phyloP scores from a whole-genome alignment of 2,113 vertebrate species.

The Motacilla alba region DNA sequence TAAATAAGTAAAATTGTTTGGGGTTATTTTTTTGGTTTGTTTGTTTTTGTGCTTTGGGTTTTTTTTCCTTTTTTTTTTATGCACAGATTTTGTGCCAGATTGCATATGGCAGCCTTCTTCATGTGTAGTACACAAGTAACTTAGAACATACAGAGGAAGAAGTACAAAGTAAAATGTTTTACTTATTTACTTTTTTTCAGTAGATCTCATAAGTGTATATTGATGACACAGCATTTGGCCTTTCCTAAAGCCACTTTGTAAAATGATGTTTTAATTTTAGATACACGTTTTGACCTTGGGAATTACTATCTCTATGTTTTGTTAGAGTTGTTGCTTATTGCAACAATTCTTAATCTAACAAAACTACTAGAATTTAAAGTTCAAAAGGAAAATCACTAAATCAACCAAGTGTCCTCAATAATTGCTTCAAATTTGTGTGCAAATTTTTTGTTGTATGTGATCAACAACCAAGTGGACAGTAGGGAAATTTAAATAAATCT shows the following conservation, averaged over 20 bases:
- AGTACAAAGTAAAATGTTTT: background rate
- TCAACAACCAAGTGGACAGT: fast-evolving
- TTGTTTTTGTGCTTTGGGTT: background rate
- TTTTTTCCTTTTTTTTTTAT: too few species aligned
- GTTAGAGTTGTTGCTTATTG: background rate
- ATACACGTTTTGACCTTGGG: background rate
- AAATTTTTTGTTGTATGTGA: background rate
- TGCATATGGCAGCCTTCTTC: background rate
- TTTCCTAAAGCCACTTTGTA: background rate
- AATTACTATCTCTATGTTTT: background rate
- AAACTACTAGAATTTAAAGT: background rate
- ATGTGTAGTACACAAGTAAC: background rate
- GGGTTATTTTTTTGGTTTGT: background rate
- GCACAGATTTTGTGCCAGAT: background rate
- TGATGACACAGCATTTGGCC: background rate
- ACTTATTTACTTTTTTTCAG: background rate
- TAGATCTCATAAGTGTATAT: background rate
- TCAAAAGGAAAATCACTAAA: background rate
- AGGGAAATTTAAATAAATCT: background rate
- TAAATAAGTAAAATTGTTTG: background rate
- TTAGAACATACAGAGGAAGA: background rate
- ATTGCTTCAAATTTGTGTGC: background rate
- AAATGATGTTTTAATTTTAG: background rate
- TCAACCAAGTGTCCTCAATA: background rate
- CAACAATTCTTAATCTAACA: background rate